Evolutionary conservation across 64 coral and sea anemone genomes (phyloP), one percentile per base, ranked within the genome.

Genomic region (Stichodactyla mertensii): DNA sequence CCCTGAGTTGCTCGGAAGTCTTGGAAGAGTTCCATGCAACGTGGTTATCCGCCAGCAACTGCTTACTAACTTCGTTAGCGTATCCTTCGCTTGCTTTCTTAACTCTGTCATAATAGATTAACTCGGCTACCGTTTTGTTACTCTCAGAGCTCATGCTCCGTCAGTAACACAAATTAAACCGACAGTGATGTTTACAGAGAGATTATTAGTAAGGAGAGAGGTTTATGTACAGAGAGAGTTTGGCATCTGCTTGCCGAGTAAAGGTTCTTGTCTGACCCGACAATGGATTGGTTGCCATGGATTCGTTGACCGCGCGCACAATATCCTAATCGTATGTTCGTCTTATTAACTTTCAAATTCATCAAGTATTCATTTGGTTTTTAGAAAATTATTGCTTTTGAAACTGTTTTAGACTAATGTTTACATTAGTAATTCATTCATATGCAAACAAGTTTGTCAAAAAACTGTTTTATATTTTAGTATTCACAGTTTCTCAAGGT

Each of bases 1-100:
- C 88, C 69, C 88, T 62, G 5, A 92, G 67, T 16, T 89, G 56
- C 8, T 85, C 81, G 4, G 89, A 51, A 83, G 78, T 91, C 24
- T 64, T 77, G 23, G 87, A 66, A 22, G 89, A 83, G 18, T 83
- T 89, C 4, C 52, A 77, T 62, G 28, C 24, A 14, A 77, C 19
- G 19, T 26, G 16, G 16, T 87, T 26, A 24, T 26, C 70, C 23
- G 83, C 31, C 10, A 77, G 52, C 24, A 79, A 15, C 28, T 22
- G 66, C 24, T 82, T 55, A 59, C 55, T 83, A 58, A 84, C 80
- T 2, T 36, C 28, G 52, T 61, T 74, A 6, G 58, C 67, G 16
- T 45, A 23, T 45, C 74, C 64, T 24, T 67, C 55, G 6, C 77
- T 64, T 54, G 55, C 26, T 70, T 82, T 91, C 8, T 9, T 28